Conservation (phyloP, 2,888 invertebrate species). For the Platycnemis pennipes region DNA sequence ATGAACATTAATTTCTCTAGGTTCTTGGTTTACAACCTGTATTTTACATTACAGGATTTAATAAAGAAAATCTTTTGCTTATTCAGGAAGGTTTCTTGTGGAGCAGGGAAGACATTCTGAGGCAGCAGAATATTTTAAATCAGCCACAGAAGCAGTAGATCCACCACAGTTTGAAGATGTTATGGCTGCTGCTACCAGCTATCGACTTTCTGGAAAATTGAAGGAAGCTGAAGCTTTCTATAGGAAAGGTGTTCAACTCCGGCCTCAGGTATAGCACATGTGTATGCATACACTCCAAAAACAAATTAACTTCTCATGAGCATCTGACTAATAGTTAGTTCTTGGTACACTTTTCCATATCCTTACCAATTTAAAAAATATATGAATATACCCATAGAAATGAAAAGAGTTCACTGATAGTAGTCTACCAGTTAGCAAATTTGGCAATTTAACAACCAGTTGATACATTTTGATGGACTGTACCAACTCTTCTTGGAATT, state of each 20-base stretch:
- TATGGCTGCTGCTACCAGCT: constrained; percentile 79
- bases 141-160: constrained; percentile 76
- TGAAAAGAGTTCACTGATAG: no score
- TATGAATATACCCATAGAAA: no score
- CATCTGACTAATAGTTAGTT: no score
- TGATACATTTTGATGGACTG: no score
- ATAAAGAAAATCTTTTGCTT: not conserved
- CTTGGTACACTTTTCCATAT: no score
- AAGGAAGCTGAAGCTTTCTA: constrained; percentile 78
- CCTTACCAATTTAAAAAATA: no score
- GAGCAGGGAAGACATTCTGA: constrained; percentile 77
- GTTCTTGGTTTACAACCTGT: not conserved
- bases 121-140: constrained; percentile 77
- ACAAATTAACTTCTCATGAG: no score
- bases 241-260: constrained; percentile 76
- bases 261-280: constrained; percentile 78
- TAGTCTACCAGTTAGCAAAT: no score
- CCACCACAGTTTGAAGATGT: constrained; percentile 77
- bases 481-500: no score
- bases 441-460: no score
- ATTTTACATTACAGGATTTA: not conserved
- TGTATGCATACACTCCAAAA: no score
- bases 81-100: constrained; percentile 78
- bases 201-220: constrained; percentile 77
- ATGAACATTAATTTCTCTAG: not conserved